These are phyloP conservation scores for Cancer borealis DNA, from an alignment of 2,888 invertebrate species.

Conservation along the genomic window DNA sequence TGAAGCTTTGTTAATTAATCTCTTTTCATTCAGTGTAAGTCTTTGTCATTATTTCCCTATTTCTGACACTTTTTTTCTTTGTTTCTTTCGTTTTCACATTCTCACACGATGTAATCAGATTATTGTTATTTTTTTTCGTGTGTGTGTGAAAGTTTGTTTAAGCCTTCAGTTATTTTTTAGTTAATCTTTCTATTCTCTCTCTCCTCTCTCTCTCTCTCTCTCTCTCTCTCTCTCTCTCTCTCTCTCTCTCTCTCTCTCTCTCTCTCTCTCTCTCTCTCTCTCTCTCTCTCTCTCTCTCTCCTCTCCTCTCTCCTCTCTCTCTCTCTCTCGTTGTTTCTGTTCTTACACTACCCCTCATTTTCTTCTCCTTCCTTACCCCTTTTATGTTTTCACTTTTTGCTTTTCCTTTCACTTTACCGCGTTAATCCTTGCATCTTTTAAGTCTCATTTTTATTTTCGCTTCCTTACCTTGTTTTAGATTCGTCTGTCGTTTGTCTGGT, in stretches of 20 bases:
- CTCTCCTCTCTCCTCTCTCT: neutral
- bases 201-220: neutral
- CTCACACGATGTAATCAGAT: too few relatives aligned
- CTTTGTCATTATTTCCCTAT: too few relatives aligned
- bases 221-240: slow-evolving; percentile 18
- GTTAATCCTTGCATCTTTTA: neutral
- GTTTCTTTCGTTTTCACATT: too few relatives aligned
- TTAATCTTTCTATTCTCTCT: neutral
- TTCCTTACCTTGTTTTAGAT: neutral
- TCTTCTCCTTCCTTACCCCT: neutral
- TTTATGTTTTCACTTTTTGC: neutral
- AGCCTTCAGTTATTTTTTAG: neutral
- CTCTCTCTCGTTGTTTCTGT: neutral
- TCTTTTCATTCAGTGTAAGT: too few relatives aligned
- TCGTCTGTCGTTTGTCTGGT: neutral
- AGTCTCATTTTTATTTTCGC: neutral
- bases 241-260: neutral
- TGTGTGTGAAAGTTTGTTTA: neutral
- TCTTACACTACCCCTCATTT: neutral
- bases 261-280: neutral
- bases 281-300: neutral
- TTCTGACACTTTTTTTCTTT: neutral
- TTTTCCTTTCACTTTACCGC: neutral
- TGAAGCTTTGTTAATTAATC: too few relatives aligned
- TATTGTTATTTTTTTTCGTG: too few relatives aligned